Percentiles rank a stretch among this genome's conserved stretches.
Conservation (phyloP, 2,113 vertebrate species). For the Carettochelys insculpta region DNA sequence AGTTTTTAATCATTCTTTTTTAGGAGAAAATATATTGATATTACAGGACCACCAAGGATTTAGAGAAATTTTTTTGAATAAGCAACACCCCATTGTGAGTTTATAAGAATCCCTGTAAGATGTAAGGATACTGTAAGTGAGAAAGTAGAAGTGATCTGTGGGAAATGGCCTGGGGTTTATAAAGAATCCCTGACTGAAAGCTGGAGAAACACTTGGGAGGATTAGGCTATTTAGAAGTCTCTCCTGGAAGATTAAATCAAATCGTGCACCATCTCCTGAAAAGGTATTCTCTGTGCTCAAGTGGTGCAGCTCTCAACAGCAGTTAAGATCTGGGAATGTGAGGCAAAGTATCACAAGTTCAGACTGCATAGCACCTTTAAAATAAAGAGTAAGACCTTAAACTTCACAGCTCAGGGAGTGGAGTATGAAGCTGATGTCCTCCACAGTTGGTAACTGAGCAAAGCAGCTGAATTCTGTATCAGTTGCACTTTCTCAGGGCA, state of each 20-base stretch:
- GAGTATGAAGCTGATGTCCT: neutral
- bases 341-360: neutral
- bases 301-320: neutral
- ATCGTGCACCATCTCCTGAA: neutral
- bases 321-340: neutral
- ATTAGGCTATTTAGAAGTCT: conserved; percentile 16
- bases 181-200: neutral
- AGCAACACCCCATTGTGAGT: neutral
- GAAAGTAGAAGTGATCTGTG: neutral
- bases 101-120: neutral
- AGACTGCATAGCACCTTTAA: neutral
- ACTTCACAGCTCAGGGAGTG: neutral
- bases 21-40: neutral
- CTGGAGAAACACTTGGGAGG: neutral
- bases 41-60: neutral
- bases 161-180: neutral
- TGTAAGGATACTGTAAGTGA: neutral
- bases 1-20: conserved; percentile 7
- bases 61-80: fast-evolving
- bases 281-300: neutral
- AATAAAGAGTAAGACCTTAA: neutral
- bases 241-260: neutral
- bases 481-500: neutral
- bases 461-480: neutral
- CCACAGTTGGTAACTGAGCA: neutral